Base-by-base conservation (phyloP, 2,113 vertebrate genomes). In the Strix uralensis region DNA sequence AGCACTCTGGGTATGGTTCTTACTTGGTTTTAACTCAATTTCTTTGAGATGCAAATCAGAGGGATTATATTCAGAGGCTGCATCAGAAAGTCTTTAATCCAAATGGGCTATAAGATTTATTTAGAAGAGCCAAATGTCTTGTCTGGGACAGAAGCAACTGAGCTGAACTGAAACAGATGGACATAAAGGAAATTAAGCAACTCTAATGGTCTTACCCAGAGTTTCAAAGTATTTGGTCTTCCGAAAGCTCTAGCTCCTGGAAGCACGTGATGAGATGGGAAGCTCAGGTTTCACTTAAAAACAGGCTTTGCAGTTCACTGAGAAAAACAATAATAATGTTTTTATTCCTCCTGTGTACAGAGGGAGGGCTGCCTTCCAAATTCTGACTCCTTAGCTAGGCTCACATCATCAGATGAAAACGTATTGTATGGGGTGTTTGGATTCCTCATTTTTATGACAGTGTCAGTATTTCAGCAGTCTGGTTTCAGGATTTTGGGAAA, bases 41-140 rank as follows among this genome's bases (percentile, higher is more conserved):
- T 96, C 95, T 97, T 96, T 94, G 94, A 97, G 91, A 95, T 97
- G 95, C 92, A 97, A 95, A 96, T 97, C 92, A 92, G 75, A 93
- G 77, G 89, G 95, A 95, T 97, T 96, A 95, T 42, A 90, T 77
- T 81, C 84, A 58, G 94, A 85, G 92, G 74, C 92, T 96, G 67
- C 92, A 94, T 91, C 83, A 78, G 84, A 93, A 94, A 96, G 94
- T 95, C 95, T 96, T 96, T 97, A 96, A 96, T 96, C 95, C 96
- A 94, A 97, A 94, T 90, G 94, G 94, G 91, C 73, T 90, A 89
- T 95, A 84, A 94, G 91, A 90, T 96, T 97, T 96, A 96, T 95
- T 96, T 90, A 90, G 94, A 74, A 95, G 92, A 97, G 95, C 91
- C 94, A 88, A 96, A 97, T 96, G 94, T 94, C 96, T 94, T 96